phyloP scores from a whole-genome alignment of 1,140 invertebrate species.

The Nomia melanderi region DNA sequence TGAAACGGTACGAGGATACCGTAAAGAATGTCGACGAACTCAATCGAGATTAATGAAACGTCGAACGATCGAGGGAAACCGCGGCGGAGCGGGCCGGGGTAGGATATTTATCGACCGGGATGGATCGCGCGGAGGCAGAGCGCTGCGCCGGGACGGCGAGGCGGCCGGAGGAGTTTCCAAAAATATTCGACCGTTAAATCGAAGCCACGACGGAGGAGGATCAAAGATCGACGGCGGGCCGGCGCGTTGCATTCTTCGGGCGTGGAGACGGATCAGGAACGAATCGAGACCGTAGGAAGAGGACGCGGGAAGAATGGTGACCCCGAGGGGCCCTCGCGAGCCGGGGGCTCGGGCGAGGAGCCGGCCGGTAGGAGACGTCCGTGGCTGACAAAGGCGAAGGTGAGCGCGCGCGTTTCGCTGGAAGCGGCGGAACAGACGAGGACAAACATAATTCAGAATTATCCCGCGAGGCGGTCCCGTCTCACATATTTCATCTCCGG shows the following conservation, averaged over 20 bases:
- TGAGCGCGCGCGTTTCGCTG: conserved; percentile 45
- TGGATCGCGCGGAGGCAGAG: too few relatives aligned
- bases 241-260: conserved; percentile 37
- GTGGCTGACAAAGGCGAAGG: conserved; percentile 65
- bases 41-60: conserved; percentile 9
- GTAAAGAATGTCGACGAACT: not conserved
- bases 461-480: conserved; percentile 72
- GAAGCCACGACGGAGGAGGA: conserved; percentile 32
- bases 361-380: too few relatives aligned
- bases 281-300: conserved; percentile 25
- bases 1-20: too few relatives aligned
- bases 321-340: conserved; percentile 34
- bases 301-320: conserved; percentile 46
- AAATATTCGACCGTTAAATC: conserved; percentile 42
- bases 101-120: conserved; percentile 25
- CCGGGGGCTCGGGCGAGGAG: too few relatives aligned
- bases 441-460: conserved; percentile 79
- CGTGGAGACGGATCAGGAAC: conserved; percentile 36
- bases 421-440: conserved; percentile 67
- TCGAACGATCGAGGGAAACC: conserved; percentile 11
- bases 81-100: too few relatives aligned
- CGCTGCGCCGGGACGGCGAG: too few relatives aligned
- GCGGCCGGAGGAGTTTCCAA: conserved; percentile 37
- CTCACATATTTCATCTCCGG: conserved; percentile 74
- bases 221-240: conserved; percentile 49